Evolutionary conservation across 2,113 vertebrate genomes (phyloP), one percentile per base, ranked within the genome.

Genomic region (Mastomys natalensis): DNA sequence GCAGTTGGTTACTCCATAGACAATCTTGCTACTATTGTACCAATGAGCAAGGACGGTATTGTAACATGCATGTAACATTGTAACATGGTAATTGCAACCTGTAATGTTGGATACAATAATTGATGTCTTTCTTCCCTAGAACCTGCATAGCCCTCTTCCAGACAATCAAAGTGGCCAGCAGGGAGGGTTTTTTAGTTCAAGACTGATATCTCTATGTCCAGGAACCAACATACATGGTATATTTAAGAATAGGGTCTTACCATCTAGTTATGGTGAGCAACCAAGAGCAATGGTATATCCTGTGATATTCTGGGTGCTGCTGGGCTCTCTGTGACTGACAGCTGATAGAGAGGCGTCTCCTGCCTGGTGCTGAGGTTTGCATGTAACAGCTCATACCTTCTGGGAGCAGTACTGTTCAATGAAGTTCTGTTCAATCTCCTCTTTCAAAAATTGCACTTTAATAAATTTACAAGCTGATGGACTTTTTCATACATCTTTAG

Each of bases 81-180:
- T 68, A 68, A 68, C 31, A 68, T 68, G 5, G 66, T 68, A 68
- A 68, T 31, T 37, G 31, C 66, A 68, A 34, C 31, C 31, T 0
- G 21, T 15, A 64, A 24, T 7, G 2, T 16, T 19, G 55, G n/a
- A 29, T 11, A 29, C 16, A 37, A 29, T 17, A 9, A 31, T 29
- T 17, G 13, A 62, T 7, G 13, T 43, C n/a, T 40, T 45, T 31
- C n/a, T 45, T 26, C 7, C 24, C 13, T 31, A 2, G 24, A 29
- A 4, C 81, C 81, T 45, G 7, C n/a, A 43, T 19, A 9, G n/a
- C 15, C 26, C 26, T n/a, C n/a, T 40, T 84, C 58, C 78, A 82
- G 21, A n/a, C 4, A 2, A 21, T 60, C 1, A 43, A 64, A 60
- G 7, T 31, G 4, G 0, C n/a, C n/a, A 43, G n/a, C 24, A 31